Base-by-base conservation (phyloP, 2,113 vertebrate species). In the Tamias sibiricus region DNA sequence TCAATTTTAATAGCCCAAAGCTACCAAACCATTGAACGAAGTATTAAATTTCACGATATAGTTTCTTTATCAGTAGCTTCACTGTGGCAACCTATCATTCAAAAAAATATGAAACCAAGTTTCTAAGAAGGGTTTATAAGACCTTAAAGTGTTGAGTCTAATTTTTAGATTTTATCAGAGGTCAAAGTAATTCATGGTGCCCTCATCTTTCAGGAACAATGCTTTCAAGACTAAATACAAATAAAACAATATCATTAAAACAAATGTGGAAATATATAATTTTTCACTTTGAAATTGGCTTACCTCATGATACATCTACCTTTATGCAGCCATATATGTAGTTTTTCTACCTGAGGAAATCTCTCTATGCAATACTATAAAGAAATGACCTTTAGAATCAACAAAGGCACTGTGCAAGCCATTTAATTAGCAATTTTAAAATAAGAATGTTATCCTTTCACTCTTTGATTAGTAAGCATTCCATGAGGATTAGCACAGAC, bases 41-140 rank as follows among this genome's bases (percentile, higher is more conserved):
- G 83, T 97, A 97, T 98, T 97, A 98, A 98, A 93, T 98, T 98
- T 97, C 95, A 98, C 97, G 92, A 81, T 89, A 97, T 2, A 96
- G 49, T 97, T 97, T 97, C 88, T 95, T 95, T 82, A 97, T 91
- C 59, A 82, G 94, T 94, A 94, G 94, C 75, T 97, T 84, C 57
- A 83, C 92, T 87, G 22, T 68, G 86, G 91, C 90, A 97, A 92
- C 22, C 4, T 94, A 97, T 52, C 92, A 93, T 84, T 98, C 94
- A 95, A 96, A 87, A 95, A 95, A 97, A 95, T 62, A 94, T 42
- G 68, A 97, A 97, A 89, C 14, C 47, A 94, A 1, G 11, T n/a
- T 97, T 97, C 82, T 93, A 89, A 92, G 77, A 97, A 96, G 89
- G 98, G 95, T 97, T 98, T 98, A 98, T 54, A 97, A 96, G 57